Base-by-base conservation (phyloP, 2,113 vertebrate species). In the Macrotus californicus region DNA sequence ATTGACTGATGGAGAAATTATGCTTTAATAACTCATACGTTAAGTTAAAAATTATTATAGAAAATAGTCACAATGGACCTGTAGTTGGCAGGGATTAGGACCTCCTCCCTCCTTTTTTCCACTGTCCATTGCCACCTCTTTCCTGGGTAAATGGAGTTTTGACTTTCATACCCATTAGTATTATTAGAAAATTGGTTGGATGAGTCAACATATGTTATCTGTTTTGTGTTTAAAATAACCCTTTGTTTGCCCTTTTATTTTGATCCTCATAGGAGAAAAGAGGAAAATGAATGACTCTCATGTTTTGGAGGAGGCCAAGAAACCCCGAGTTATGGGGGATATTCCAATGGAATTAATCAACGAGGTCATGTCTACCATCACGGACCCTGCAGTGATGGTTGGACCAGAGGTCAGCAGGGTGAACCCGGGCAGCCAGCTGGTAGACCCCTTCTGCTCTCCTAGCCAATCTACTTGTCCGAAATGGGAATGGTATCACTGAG, bases 301-400 rank as follows among this genome's bases (percentile, higher is more conserved):
- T 86, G 94, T 98, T 91, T 91, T 98, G n/a, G 99, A 99, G 97
- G 99, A 99, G 83, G 98, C 98, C 67, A 99, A 99, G 98, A 99
- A 98, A 95, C 99, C 98, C 21, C 98, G 99, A 66, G 98, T 99
- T 95, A 98, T 99, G 91, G 99, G 99, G 34, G 99, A 99, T 98
- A 99, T 99, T 98, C 99, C 99, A 41, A 98, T 99, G 98, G 99
- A 99, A 92, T 98, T 99, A 96, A 99, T 99, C 97, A 99, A 99
- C 6, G 99, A 99, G 98, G 99, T 99, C 92, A 99, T 99, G 99
- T 99, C 99, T 39, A 99, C 99, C 90, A 99, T 99, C 97, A 99
- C 99, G 15, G 99, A 99, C 97, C 99, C 99, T 89, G 98, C 99
- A 18, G 98, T 99, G 46, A 99, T 99, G 98, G 98, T 99, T 0